A percentile compares a stretch with the other conserved stretches of the same genome.
These are phyloP conservation scores for Turdus rufiventris DNA, from an alignment of 2,113 vertebrate species.

Conservation along the genomic window DNA sequence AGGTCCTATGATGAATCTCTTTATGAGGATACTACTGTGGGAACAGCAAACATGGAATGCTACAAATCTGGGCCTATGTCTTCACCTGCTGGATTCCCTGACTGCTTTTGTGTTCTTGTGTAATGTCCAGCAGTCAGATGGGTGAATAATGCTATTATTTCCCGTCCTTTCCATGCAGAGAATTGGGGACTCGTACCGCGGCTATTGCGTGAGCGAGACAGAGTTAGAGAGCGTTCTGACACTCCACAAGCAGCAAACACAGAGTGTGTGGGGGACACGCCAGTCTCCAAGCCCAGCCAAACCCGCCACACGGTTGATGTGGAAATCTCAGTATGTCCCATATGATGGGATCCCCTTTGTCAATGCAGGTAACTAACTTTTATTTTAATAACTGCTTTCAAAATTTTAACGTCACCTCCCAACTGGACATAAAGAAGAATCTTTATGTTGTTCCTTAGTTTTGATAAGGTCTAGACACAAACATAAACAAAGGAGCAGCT, in stretches of 20 bases:
- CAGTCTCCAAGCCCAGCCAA: slow-evolving; percentile 85
- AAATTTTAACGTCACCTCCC: background rate
- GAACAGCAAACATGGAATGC: fast-evolving
- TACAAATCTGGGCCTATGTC: background rate
- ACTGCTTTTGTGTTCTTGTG: slow-evolving; percentile 6
- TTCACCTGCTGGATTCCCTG: background rate
- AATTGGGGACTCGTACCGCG: slow-evolving; percentile 85
- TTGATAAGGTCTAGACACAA: background rate
- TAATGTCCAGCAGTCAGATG: background rate
- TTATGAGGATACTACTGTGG: background rate
- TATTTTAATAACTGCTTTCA: slow-evolving; percentile 33
- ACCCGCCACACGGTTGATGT: slow-evolving; percentile 82
- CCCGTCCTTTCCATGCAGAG: slow-evolving; percentile 72
- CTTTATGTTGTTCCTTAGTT: background rate
- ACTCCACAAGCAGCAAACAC: slow-evolving; percentile 83
- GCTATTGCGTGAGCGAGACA: slow-evolving; percentile 80
- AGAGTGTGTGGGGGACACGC: slow-evolving; percentile 81
- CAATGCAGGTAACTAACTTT: slow-evolving; percentile 79
- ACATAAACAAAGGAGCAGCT: background rate
- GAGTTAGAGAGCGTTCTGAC: slow-evolving; percentile 80
- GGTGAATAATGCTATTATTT: slow-evolving; percentile 60
- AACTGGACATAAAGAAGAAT: background rate
- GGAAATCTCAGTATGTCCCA: slow-evolving; percentile 86
- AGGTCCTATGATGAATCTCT: background rate
- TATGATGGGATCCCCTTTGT: slow-evolving; percentile 87